Percentiles rank a stretch among this genome's conserved stretches.
Evolutionary conservation across 2,113 vertebrate species (phyloP).

Genomic region (Pterocles gutturalis): DNA sequence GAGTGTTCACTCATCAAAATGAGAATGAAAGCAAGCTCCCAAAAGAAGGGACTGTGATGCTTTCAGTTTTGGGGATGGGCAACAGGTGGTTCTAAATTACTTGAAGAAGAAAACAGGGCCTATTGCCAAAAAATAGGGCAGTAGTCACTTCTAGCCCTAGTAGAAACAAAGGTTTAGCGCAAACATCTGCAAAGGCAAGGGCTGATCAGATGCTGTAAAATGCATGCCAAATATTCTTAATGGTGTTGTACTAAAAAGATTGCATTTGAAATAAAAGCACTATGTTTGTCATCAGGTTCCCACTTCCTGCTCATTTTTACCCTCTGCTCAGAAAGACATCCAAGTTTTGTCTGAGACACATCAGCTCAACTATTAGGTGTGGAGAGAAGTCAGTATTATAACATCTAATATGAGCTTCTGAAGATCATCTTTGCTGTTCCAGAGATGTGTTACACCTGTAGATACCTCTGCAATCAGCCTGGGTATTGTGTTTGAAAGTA

Average conservation of each 20-base stretch:
- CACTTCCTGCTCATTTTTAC: background rate
- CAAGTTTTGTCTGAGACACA: background rate
- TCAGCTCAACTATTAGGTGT: background rate
- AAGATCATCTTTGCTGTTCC: background rate
- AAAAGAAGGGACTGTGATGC: background rate
- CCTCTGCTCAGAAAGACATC: background rate
- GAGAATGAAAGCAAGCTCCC: background rate
- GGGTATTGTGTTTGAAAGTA: background rate
- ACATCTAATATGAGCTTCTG: background rate
- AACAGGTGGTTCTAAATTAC: background rate
- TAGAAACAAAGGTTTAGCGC: background rate
- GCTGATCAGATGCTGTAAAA: background rate
- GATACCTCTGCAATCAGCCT: background rate
- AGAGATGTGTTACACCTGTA: background rate
- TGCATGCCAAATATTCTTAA: background rate
- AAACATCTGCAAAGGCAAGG: background rate
- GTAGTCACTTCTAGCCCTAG: background rate
- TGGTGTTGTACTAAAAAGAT: background rate
- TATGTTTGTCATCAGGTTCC: background rate
- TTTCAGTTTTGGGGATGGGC: background rate
- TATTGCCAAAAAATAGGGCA: background rate
- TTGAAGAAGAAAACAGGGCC: background rate
- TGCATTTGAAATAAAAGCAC: background rate
- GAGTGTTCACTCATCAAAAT: background rate
- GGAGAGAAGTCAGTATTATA: background rate